Base-by-base conservation (phyloP, 2,888 invertebrate species). In the Dyspetes luteomarginatus region DNA sequence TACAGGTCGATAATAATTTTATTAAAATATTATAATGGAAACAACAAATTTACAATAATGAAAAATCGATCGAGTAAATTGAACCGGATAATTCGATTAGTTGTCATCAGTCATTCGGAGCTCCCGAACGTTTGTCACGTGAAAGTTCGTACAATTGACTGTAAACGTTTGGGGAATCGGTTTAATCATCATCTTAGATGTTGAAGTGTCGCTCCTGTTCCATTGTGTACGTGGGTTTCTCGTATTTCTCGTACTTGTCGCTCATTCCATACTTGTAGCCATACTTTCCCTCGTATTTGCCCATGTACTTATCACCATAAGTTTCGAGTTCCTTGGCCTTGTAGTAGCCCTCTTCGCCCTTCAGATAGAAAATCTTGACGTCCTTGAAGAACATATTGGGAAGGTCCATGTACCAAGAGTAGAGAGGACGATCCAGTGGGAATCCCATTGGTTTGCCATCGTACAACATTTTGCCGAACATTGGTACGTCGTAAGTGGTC, bases 351-450 rank as follows among this genome's bases (percentile, higher is more conserved):
- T 81, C 79, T 12, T 79, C 74, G 15, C 92, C 92, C 43, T 92
- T 93, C 78, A 93, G 91, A 88, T 94, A 93, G 90, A 93, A 93
- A 85, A 95, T 93, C 60, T 87, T 79, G 3, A 95, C 93, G 86
- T 95, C 94, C 91, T 94, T 93, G 89, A 94, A 93, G 93, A 90
- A 94, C 93, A 94, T 93, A 91, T 95, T 95, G 28, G 94, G 94
- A 75, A 94, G 93, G 58, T 92, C 88, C 91, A 93, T 93, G 92
- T 91, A 92, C 85, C 89, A 90, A 73, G 92, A 92, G 52, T 87
- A 74, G 77, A 93, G 90, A 15, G 93, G 94, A 77, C 94, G 93
- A 90, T 95, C 94, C 80, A 94, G 92, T 30, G 95, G 94, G 91
- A 92, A 95, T 67, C 94, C 94, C 84, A 94, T 90, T 26, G 94